Conservation (phyloP, 2,797 vertebrate species). For the Ambastaia sidthimunki region DNA sequence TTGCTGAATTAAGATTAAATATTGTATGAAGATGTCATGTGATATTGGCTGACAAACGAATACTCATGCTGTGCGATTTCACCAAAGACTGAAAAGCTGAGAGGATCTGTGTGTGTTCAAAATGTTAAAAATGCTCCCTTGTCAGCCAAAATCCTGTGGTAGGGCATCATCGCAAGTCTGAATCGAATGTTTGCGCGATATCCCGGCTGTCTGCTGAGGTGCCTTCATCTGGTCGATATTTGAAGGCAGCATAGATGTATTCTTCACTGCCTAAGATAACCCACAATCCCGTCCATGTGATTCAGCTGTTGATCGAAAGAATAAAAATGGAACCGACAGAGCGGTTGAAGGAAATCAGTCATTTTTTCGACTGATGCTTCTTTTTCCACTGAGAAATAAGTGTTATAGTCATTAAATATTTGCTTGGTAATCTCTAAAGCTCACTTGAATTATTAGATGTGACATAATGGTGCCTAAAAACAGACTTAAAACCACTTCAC, state of each 20-base stretch:
- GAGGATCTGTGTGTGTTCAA: not conserved
- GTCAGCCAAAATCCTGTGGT: constrained; percentile 8
- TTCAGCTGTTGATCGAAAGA: not conserved
- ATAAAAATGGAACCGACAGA: not conserved
- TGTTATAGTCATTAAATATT: not conserved
- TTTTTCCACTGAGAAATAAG: not conserved
- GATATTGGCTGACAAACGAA: constrained; percentile 47
- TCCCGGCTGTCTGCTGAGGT: not conserved
- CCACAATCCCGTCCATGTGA: not conserved
- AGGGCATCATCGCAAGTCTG: not conserved
- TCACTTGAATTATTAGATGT: not conserved
- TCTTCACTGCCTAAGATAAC: constrained; percentile 1
- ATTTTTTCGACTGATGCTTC: not conserved
- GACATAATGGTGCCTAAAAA: not conserved
- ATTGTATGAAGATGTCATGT: constrained; percentile 47
- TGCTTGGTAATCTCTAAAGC: not conserved
- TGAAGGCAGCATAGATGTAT: not conserved
- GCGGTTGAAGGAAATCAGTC: not conserved
- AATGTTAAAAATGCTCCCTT: not conserved
- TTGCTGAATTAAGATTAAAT: constrained; percentile 57
- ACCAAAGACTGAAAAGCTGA: constrained; percentile 25
- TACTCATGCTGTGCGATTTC: constrained; percentile 51
- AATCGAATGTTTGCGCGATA: not conserved
- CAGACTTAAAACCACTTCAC: not conserved
- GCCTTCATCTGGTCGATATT: not conserved